Evolutionary conservation across 2,888 invertebrate genomes (phyloP).

Genomic region (Agrotis ipsilon): DNA sequence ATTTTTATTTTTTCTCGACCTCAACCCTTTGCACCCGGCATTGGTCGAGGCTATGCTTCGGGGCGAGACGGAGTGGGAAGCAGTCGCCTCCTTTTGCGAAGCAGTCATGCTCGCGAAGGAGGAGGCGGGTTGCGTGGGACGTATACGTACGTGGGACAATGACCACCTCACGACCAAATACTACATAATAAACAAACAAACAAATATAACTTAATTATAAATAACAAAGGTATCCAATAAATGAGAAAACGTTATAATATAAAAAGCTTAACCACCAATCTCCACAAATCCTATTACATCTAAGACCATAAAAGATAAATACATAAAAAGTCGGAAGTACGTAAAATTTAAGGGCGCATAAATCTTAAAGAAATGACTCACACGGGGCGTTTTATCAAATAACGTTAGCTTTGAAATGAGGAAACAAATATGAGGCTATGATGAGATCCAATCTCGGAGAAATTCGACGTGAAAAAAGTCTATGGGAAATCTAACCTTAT

Average conservation of each 20-base stretch:
- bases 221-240: too few species aligned
- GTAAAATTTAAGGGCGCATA: slow-evolving; percentile 51
- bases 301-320: slow-evolving; percentile 38
- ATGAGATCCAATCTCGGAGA: slow-evolving; percentile 58
- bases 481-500: slow-evolving; percentile 36
- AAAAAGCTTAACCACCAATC: slow-evolving; percentile 5
- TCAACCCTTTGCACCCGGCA: too few species aligned
- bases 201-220: too few species aligned
- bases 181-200: too few species aligned
- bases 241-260: background rate
- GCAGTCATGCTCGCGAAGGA: too few species aligned
- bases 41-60: too few species aligned
- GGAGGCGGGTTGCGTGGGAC: too few species aligned
- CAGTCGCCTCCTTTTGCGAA: too few species aligned
- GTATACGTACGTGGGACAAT: too few species aligned
- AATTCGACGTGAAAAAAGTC: slow-evolving; percentile 46
- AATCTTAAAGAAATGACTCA: slow-evolving; percentile 53
- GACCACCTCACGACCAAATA: too few species aligned
- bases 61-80: too few species aligned
- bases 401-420: slow-evolving; percentile 46
- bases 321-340: slow-evolving; percentile 42
- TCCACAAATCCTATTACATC: slow-evolving; percentile 25
- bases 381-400: slow-evolving; percentile 55
- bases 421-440: slow-evolving; percentile 62
- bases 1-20: too few species aligned